These are phyloP conservation scores for Eledona agricola DNA, from an alignment of 2,888 invertebrate genomes.

Conservation along the genomic window DNA sequence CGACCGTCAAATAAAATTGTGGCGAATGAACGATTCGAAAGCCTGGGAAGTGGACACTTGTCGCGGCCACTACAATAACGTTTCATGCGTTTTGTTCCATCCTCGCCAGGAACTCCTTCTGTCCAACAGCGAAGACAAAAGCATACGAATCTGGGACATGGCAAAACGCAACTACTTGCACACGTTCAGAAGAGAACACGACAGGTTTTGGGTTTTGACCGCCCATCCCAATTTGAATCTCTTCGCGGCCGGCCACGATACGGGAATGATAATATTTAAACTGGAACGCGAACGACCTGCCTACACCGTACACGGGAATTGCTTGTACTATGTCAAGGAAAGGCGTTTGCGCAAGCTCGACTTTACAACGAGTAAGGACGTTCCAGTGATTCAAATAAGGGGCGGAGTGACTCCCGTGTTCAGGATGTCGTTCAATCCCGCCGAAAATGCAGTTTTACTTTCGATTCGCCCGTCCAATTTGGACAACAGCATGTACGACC, in stretches of 20 bases:
- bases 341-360: conserved; percentile 90
- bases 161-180: conserved; percentile 91
- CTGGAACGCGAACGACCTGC: conserved; percentile 96
- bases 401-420: conserved; percentile 77
- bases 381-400: conserved; percentile 90
- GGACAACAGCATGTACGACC: conserved; percentile 93
- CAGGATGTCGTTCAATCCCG: conserved; percentile 96
- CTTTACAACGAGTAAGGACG: conserved; percentile 91
- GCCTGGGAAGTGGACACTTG: conserved; percentile 99
- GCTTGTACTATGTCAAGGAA: conserved; percentile 96
- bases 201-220: conserved; percentile 96
- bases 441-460: conserved; percentile 92
- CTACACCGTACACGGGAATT: conserved; percentile 91
- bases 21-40: conserved; percentile 97
- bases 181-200: conserved; percentile 93
- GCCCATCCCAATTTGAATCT: conserved; percentile 95
- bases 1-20: conserved; percentile 95
- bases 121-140: conserved; percentile 97
- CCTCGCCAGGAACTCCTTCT: conserved; percentile 96
- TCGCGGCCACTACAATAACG: conserved; percentile 99
- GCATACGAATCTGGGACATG: conserved; percentile 99
- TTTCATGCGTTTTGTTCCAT: conserved; percentile 96
- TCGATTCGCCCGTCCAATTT: conserved; percentile 81
- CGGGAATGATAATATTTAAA: conserved; percentile 94
- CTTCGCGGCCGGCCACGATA: conserved; percentile 99